Conservation (phyloP, 2,888 invertebrate species). For the Vandiemenella viatica region DNA sequence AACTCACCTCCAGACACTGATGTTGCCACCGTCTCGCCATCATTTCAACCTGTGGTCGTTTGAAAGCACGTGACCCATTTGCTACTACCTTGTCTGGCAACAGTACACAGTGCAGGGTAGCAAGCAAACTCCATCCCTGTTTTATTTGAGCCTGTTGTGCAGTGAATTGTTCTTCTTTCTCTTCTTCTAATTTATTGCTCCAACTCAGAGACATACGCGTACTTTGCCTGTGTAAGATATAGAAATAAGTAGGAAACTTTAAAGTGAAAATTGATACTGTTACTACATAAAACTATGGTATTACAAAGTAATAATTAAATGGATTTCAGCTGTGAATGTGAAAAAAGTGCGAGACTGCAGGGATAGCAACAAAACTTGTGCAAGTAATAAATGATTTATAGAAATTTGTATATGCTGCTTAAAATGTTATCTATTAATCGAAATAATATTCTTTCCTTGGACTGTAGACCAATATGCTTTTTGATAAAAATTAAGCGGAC, state of each 20-base stretch:
- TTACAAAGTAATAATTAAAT: not conserved
- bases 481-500: too few relatives aligned
- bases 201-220: slow-evolving; percentile 36
- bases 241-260: too few relatives aligned
- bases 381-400: too few relatives aligned
- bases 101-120: slow-evolving; percentile 89
- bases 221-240: slow-evolving; percentile 22
- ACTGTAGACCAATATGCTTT: too few relatives aligned
- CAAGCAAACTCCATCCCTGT: slow-evolving; percentile 92
- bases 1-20: slow-evolving; percentile 78
- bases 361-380: too few relatives aligned
- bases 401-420: too few relatives aligned
- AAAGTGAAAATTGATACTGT: too few relatives aligned
- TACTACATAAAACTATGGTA: not conserved
- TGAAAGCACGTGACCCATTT: slow-evolving; percentile 61
- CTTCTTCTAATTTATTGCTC: slow-evolving; percentile 51
- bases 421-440: too few relatives aligned
- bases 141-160: slow-evolving; percentile 86
- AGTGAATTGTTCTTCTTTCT: slow-evolving; percentile 66
- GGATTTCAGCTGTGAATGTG: not conserved
- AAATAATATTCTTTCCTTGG: too few relatives aligned
- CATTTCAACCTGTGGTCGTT: slow-evolving; percentile 94
- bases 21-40: slow-evolving; percentile 97
- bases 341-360: not conserved
- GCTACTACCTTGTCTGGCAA: slow-evolving; percentile 75